Conservation (phyloP, 2,888 invertebrate species). For the Patella caerulea region DNA sequence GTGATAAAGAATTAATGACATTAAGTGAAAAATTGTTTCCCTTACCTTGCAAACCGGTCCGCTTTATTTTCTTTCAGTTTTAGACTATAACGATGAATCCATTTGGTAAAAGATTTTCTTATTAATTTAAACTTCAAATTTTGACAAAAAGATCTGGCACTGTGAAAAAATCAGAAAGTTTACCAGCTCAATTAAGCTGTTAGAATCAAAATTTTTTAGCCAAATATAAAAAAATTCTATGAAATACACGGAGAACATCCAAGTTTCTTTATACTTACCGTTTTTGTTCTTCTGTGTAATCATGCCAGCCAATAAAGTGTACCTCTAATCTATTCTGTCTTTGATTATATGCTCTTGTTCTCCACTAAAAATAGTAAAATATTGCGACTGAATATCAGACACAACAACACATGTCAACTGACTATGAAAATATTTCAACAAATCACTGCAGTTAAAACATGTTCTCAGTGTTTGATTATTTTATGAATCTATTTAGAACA, state of each 20-base stretch:
- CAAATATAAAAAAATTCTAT: not conserved
- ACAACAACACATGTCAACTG: no score
- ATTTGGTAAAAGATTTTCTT: constrained; percentile 38
- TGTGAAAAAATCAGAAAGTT: constrained; percentile 28
- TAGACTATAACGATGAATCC: constrained; percentile 45
- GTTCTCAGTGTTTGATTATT: no score
- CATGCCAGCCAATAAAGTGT: constrained; percentile 48
- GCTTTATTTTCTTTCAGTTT: constrained; percentile 54
- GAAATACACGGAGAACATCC: no score
- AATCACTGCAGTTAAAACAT: no score
- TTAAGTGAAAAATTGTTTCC: no score
- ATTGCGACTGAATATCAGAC: no score
- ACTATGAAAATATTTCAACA: no score
- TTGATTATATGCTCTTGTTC: constrained; percentile 37
- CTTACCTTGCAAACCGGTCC: constrained; percentile 52
- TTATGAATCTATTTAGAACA: no score
- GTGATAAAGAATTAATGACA: no score
- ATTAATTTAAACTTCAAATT: constrained; percentile 42
- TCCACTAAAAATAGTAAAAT: constrained; percentile 42
- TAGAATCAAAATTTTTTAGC: constrained; percentile 12
- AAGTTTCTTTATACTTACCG: constrained; percentile 40
- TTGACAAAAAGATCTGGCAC: constrained; percentile 36
- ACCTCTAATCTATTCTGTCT: constrained; percentile 39
- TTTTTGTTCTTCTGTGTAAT: constrained; percentile 52
- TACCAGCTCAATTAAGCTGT: not conserved